phyloP scores from a whole-genome alignment of 2,888 invertebrate genomes.

The Frankliniella fusca region DNA sequence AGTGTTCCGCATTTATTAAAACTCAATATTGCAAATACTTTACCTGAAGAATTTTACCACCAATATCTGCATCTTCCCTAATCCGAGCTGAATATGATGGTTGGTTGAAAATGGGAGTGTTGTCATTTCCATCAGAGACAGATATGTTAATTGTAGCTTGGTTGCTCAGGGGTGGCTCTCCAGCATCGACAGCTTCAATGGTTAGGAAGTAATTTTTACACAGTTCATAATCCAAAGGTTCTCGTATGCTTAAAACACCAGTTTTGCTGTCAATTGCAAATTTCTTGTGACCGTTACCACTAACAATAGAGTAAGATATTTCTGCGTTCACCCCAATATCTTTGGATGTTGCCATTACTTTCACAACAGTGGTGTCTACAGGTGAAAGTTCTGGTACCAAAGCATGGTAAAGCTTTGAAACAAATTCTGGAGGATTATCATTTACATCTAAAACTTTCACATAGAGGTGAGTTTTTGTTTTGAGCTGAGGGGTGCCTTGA shows the following conservation, averaged over 20 bases:
- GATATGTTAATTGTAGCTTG: slow-evolving; percentile 83
- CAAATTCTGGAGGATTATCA: slow-evolving; percentile 95
- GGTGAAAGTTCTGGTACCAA: slow-evolving; percentile 72
- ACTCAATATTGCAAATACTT: slow-evolving; percentile 34
- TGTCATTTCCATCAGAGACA: slow-evolving; percentile 81
- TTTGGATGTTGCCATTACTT: slow-evolving; percentile 84
- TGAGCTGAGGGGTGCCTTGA: slow-evolving; percentile 70
- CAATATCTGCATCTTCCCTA: slow-evolving; percentile 71
- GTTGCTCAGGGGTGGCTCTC: slow-evolving; percentile 82
- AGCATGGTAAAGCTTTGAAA: slow-evolving; percentile 70
- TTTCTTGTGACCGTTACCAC: slow-evolving; percentile 83
- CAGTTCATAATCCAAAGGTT: slow-evolving; percentile 81
- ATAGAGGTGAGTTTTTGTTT: slow-evolving; percentile 63
- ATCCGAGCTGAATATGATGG: slow-evolving; percentile 70
- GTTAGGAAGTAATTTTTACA: slow-evolving; percentile 81
- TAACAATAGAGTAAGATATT: slow-evolving; percentile 80
- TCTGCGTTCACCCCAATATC: slow-evolving; percentile 92
- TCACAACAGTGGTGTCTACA: slow-evolving; percentile 73
- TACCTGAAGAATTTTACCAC: slow-evolving; percentile 70
- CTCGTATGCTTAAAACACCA: slow-evolving; percentile 71
- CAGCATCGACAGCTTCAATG: slow-evolving; percentile 85
- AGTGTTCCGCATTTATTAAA: not conserved
- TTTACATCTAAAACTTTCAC: slow-evolving; percentile 88
- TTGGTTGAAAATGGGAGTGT: slow-evolving; percentile 75
- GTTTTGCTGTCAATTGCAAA: slow-evolving; percentile 70